Evolutionary conservation across 2,113 vertebrate genomes (phyloP).

Genomic region (Dipodomys stephensi): DNA sequence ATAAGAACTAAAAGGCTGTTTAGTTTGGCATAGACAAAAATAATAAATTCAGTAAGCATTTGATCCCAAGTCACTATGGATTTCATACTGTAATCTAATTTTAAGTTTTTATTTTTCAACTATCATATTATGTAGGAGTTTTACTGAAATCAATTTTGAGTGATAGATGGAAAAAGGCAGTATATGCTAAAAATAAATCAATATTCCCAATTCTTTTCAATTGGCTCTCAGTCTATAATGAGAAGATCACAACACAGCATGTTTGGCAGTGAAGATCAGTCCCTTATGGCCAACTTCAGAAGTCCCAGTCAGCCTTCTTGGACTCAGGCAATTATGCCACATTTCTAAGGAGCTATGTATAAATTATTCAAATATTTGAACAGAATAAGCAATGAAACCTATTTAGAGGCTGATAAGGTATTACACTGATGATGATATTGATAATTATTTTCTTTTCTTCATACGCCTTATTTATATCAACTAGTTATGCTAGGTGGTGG

Average conservation of each 20-base stretch:
- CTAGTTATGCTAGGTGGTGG: no score
- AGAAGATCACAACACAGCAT: neutral
- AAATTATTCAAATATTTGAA: neutral
- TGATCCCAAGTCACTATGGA: neutral
- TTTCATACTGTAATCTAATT: neutral
- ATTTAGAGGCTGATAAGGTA: neutral
- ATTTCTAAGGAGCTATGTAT: neutral
- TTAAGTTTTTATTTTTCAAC: slow-evolving; percentile 12
- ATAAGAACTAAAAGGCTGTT: neutral
- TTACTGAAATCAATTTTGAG: neutral
- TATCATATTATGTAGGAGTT: neutral
- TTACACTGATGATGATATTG: neutral
- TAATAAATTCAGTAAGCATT: neutral
- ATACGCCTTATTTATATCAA: no score
- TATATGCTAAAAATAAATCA: slow-evolving; percentile 46
- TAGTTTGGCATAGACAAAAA: neutral
- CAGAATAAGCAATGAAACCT: neutral
- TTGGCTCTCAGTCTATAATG: neutral
- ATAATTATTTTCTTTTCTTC: neutral
- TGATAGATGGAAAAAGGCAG: neutral
- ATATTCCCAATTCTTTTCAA: neutral
- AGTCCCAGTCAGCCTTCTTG: neutral
- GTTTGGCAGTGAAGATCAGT: neutral
- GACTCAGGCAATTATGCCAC: neutral
- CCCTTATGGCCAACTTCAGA: neutral